Percentiles rank a stretch among this genome's conserved stretches.
Evolutionary conservation across 2,797 vertebrate genomes (phyloP).

Genomic region (Macroramphosus scolopax): DNA sequence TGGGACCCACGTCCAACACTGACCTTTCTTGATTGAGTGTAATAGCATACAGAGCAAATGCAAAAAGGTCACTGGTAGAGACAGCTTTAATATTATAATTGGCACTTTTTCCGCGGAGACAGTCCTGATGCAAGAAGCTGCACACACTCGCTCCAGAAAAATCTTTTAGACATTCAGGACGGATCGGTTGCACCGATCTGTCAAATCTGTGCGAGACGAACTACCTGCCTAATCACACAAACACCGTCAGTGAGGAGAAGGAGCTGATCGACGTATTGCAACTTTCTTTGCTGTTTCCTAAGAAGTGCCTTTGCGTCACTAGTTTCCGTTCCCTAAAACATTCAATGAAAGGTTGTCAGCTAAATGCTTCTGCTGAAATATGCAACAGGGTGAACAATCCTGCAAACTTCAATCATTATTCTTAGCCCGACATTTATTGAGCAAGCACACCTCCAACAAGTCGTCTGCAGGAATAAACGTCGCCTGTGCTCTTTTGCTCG

Average conservation of each 20-base stretch:
- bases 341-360: no score
- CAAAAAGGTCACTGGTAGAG: slow-evolving; percentile 77
- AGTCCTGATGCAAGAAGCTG: slow-evolving; percentile 42
- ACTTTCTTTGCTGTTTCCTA: no score
- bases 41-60: slow-evolving; percentile 79
- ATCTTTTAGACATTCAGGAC: slow-evolving; percentile 38
- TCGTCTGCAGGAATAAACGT: slow-evolving; percentile 32
- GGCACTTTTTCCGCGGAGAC: slow-evolving; percentile 66
- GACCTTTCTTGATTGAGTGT: slow-evolving; percentile 83
- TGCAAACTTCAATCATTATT: slow-evolving; percentile 21
- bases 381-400: neutral
- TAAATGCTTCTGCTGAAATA: no score
- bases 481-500: slow-evolving; percentile 16
- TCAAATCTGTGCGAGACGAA: slow-evolving; percentile 27
- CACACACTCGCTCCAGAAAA: slow-evolving; percentile 18
- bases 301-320: slow-evolving; percentile 8
- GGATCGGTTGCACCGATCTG: slow-evolving; percentile 40
- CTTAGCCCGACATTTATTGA: slow-evolving; percentile 23
- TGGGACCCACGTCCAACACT: slow-evolving; percentile 68
- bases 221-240: no score
- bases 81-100: slow-evolving; percentile 81
- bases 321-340: no score
- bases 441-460: slow-evolving; percentile 13
- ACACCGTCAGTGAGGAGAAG: no score
- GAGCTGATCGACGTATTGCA: no score